Base-by-base conservation (phyloP, 2,797 vertebrate genomes). In the Glyptemys insculpta region DNA sequence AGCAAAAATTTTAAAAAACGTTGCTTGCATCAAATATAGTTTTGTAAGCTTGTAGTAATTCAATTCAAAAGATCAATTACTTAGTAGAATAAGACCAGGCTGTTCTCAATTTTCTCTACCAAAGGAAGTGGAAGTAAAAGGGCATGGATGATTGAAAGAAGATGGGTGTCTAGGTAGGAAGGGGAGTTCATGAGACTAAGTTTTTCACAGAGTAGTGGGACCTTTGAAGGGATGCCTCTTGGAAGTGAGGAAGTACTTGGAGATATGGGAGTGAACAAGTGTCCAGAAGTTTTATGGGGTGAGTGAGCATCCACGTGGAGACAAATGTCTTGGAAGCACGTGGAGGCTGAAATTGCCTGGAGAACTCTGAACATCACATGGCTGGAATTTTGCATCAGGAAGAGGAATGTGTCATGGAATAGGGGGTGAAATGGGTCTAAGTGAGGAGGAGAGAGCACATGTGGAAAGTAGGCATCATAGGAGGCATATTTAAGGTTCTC, bases 1-100 rank as follows among this genome's bases (percentile, higher is more conserved):
- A 78, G 12, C 87, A 76, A 93, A 96, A 80, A 89, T 93, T 85
- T 86, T 89, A 79, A 8, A 84, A 81, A 23, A 21, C 29, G 41
- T 91, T 92, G 56, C 1, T 50, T 78, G 72, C 85, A 91, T 57
- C 1, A 21, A 29, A 92, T 68, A 44, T 31, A 6, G 21, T 18
- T 88, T 14, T n/a, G 10, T 2, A 65, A 57, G 1, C 12, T 78
- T n/a, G 5, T 81, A 87, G 4, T 44, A 44, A 74, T 86, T 95
- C 87, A 11, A 27, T 85, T 90, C 37, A 68, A 68, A 68, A 41
- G 68, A 72, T 37, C 68, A 11, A 3, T 72, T 41, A 41, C n/a
- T 72, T 21, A 21, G 11, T 72, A 47, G 88, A 88, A 86, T 79
- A 88, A 89, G 37, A 2, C 1, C 18, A 34, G 16, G 52, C 34